These are phyloP conservation scores for Falco concolor DNA, from an alignment of 2,797 vertebrate species.

Conservation along the genomic window DNA sequence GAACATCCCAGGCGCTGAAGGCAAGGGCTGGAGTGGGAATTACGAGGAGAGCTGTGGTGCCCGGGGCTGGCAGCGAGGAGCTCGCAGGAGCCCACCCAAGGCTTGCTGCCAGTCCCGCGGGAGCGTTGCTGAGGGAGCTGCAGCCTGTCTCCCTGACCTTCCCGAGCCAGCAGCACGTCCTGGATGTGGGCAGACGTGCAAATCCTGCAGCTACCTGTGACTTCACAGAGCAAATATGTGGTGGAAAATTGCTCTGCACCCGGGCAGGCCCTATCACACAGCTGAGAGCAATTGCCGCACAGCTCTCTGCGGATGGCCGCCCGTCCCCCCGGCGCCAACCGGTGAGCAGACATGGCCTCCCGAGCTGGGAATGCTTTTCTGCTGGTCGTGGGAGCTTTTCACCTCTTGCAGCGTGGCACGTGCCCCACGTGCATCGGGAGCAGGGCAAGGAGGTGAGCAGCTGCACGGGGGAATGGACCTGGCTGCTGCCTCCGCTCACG, in stretches of 20 bases:
- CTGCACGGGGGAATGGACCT: neutral
- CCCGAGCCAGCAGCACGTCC: neutral
- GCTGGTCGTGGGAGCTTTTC: neutral
- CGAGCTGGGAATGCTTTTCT: accelerated
- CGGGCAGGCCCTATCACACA: neutral
- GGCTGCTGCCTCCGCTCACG: neutral
- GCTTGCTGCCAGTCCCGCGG: neutral
- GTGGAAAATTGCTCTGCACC: neutral
- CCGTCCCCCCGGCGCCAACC: neutral
- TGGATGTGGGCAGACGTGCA: neutral
- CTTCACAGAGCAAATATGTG: neutral
- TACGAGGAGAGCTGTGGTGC: neutral
- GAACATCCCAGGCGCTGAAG: neutral
- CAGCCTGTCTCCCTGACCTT: too few relatives aligned
- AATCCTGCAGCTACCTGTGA: neutral
- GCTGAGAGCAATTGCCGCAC: neutral
- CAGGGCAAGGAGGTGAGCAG: neutral
- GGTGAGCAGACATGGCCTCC: neutral
- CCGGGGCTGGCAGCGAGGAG: neutral
- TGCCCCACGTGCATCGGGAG: too few relatives aligned
- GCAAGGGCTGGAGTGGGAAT: neutral
- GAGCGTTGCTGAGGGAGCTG: neutral
- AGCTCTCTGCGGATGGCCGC: neutral
- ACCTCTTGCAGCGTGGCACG: too few relatives aligned
- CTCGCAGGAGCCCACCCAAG: neutral